Evolutionary conservation across 1,140 invertebrate species (phyloP), one percentile per base, ranked within the genome.

Genomic region (Drosophila sproati): DNA sequence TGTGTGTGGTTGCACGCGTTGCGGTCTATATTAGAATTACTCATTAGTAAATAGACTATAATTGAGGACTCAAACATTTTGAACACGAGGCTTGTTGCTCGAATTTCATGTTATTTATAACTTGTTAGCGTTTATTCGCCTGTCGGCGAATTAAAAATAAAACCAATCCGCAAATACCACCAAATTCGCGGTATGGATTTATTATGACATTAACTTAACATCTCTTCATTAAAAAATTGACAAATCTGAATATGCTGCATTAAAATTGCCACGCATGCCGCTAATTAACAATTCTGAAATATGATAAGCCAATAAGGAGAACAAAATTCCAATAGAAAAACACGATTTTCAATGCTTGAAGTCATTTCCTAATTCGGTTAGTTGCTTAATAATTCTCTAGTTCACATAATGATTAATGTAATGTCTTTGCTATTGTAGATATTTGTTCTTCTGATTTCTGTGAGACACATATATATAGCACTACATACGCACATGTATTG

Each of bases 11-110:
- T 12, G 54, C 66, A 70, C 66, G 72, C 72, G 66, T 52, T 29
- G 8, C 10, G 39, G 45, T 56, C 37, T 37, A 6, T 74, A 43
- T 75, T 71, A 37, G 57, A 35, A 28, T 45, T 54, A 64, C 31
- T n/a, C 63, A 75, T 75, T 75, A 71, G 67, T 59, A 45, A 45
- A 28, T 39, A 59, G 20, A 28, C 52, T 71, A 45, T 63, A 71
- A 75, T 75, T 32, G 32, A 37, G 28, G n/a, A 34, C 39, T 47
- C 52, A 75, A 75, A 75, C 64, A 71, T 71, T 75, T 75, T 75
- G 2, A 4, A 55, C 54, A 67, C 47, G 55, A 67, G 70, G 48
- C n/a, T 68, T 39, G 4, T 32, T 62, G 43, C 32, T 70, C 43
- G 51, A 57, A 8, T 29, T 55, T 35, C 31, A 37, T 34, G 12